Evolutionary conservation across 2,888 invertebrate genomes (phyloP).

Genomic region (Acleris laterana): DNA sequence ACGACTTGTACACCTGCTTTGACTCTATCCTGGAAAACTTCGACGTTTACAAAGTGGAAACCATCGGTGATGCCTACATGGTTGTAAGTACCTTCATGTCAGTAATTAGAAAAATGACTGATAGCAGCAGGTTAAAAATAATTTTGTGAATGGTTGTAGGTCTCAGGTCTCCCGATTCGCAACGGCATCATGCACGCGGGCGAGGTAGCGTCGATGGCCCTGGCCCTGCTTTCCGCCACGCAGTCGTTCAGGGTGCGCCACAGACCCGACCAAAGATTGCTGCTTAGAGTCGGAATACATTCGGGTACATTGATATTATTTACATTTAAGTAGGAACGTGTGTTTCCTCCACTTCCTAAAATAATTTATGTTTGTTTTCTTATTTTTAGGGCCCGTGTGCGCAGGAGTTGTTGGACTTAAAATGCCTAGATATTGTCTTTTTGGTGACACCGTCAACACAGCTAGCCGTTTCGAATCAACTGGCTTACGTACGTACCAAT

Average conservation of each 20-base stretch:
- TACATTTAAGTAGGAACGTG: neutral
- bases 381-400: slow-evolving; percentile 90
- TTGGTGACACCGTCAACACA: slow-evolving; percentile 97
- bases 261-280: slow-evolving; percentile 91
- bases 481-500: slow-evolving; percentile 86
- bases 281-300: slow-evolving; percentile 95
- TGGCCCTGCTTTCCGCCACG: slow-evolving; percentile 92
- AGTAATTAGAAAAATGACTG: neutral
- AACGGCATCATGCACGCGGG: slow-evolving; percentile 96
- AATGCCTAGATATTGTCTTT: slow-evolving; percentile 96
- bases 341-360: neutral
- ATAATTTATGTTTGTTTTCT: neutral
- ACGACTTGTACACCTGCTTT: slow-evolving; percentile 97
- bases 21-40: slow-evolving; percentile 97
- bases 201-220: slow-evolving; percentile 96
- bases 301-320: slow-evolving; percentile 81
- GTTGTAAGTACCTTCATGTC: slow-evolving; percentile 85
- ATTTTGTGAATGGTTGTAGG: slow-evolving; percentile 71
- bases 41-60: slow-evolving; percentile 97
- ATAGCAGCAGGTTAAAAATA: slow-evolving; percentile 8
- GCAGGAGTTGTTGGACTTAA: slow-evolving; percentile 96
- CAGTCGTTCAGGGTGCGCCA: slow-evolving; percentile 95
- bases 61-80: slow-evolving; percentile 97
- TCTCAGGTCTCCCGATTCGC: slow-evolving; percentile 93
- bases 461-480: slow-evolving; percentile 95